phyloP scores from a whole-genome alignment of 2,797 vertebrate genomes.

The Rhincodon typus region DNA sequence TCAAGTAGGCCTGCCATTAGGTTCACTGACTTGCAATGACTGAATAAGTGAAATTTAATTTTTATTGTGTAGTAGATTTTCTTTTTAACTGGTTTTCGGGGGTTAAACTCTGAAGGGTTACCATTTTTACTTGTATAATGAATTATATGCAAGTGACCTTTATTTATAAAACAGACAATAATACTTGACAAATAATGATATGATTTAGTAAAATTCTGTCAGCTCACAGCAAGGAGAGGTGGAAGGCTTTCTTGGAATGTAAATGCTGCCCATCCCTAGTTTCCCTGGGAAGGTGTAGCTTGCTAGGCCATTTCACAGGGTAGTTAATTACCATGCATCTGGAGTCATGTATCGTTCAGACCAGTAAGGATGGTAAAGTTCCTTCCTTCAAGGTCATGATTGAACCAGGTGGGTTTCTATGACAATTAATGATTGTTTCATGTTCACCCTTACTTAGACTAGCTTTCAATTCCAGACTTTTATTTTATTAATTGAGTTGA shows the following conservation, averaged over 20 bases:
- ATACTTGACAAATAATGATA: not conserved
- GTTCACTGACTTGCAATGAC: not conserved
- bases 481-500: too few relatives aligned
- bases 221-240: not conserved
- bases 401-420: too few relatives aligned
- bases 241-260: not conserved
- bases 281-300: not conserved
- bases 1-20: not conserved
- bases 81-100: not conserved
- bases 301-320: too few relatives aligned
- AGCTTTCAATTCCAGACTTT: too few relatives aligned
- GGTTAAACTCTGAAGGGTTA: not conserved
- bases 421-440: too few relatives aligned
- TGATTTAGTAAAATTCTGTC: not conserved
- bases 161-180: not conserved
- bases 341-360: too few relatives aligned
- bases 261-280: not conserved
- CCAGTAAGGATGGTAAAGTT: too few relatives aligned
- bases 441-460: too few relatives aligned
- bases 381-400: too few relatives aligned
- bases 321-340: too few relatives aligned
- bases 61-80: not conserved
- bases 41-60: not conserved
- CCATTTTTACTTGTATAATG: not conserved
- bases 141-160: not conserved